Evolutionary conservation across 2,797 vertebrate species (phyloP).

Genomic region (Lagorchestes hirsutus): DNA sequence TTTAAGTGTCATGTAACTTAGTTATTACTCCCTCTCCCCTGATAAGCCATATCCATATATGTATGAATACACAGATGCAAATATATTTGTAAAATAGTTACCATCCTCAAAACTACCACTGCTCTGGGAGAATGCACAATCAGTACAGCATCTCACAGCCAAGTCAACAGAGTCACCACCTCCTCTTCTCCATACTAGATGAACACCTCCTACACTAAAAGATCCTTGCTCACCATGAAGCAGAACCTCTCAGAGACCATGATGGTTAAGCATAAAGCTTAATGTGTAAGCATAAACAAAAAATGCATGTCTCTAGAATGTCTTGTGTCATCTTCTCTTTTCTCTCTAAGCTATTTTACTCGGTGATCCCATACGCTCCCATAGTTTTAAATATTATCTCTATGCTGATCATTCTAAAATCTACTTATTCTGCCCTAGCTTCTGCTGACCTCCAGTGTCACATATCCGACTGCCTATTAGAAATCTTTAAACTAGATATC

Average conservation of each 20-base stretch:
- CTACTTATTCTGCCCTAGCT: background rate
- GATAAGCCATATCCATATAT: background rate
- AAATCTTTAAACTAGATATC: background rate
- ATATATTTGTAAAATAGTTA: background rate
- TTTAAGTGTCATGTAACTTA: background rate
- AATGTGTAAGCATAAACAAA: background rate
- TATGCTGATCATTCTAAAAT: background rate
- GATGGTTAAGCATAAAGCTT: too few relatives aligned
- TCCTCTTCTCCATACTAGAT: background rate
- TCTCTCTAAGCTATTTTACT: background rate
- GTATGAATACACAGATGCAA: too few relatives aligned
- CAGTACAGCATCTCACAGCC: background rate
- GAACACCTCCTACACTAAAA: background rate
- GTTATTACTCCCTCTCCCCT: background rate
- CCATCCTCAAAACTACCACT: background rate
- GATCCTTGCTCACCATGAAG: background rate
- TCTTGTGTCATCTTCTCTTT: background rate
- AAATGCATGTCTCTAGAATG: background rate
- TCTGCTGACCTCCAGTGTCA: background rate
- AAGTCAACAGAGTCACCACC: background rate
- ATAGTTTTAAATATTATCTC: background rate
- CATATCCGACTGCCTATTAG: background rate
- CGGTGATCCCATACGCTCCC: background rate
- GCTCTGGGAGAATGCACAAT: background rate
- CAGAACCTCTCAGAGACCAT: background rate